phyloP scores from a whole-genome alignment of 2,113 vertebrate genomes.

The Tauraco erythrolophus region DNA sequence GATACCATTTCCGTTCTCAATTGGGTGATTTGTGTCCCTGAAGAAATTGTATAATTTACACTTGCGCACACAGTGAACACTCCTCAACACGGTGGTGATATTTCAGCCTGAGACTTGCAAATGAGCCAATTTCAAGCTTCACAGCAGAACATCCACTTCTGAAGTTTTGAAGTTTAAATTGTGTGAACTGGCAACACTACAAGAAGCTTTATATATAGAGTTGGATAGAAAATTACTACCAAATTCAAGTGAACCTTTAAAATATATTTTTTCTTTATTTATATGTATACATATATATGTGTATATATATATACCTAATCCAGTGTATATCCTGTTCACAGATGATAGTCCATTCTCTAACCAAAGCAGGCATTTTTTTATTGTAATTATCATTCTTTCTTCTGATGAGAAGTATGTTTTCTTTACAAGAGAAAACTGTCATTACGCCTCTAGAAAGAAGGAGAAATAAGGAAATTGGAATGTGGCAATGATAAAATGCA shows the following conservation, averaged over 20 bases:
- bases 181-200: background rate
- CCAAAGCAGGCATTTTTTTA: background rate
- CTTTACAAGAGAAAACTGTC: background rate
- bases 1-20: background rate
- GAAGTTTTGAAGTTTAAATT: background rate
- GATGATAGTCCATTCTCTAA: background rate
- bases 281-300: too few species aligned
- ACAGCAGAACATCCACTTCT: background rate
- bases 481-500: slow-evolving; percentile 7
- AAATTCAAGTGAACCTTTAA: background rate
- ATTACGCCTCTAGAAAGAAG: background rate
- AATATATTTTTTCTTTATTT: background rate
- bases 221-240: background rate
- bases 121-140: background rate
- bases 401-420: background rate
- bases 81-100: background rate
- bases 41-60: background rate
- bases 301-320: too few species aligned
- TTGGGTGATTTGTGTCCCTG: background rate
- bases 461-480: background rate
- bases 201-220: background rate
- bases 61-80: background rate
- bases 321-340: background rate
- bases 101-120: background rate
- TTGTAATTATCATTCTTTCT: background rate